Evolutionary conservation across 2,888 invertebrate genomes (phyloP).

Genomic region (Glyphotaelius pellucidus): DNA sequence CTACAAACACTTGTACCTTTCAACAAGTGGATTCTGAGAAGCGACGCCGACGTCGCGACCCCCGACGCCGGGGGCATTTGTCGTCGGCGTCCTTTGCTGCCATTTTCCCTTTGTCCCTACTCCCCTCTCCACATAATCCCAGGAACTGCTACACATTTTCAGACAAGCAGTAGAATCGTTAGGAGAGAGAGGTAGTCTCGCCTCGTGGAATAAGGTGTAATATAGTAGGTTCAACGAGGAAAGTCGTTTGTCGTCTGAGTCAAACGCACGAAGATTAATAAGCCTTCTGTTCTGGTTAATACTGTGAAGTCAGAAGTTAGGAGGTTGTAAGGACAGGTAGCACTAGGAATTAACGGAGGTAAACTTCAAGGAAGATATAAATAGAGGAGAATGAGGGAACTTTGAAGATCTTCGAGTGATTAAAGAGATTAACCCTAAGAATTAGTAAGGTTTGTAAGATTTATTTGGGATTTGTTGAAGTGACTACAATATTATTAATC

Average conservation of each 20-base stretch:
- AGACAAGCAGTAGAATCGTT: neutral
- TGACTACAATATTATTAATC: neutral
- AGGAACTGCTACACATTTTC: neutral
- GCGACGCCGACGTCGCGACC: neutral
- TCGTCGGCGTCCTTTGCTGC: constrained; percentile 41
- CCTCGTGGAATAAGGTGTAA: neutral
- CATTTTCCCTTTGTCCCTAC: constrained; percentile 16
- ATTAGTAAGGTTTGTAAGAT: neutral
- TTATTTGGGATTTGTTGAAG: neutral
- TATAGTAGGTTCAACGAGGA: neutral
- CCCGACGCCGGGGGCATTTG: constrained; percentile 55
- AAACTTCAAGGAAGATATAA: neutral
- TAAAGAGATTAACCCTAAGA: neutral
- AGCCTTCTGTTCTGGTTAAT: neutral
- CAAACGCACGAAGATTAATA: constrained; percentile 23
- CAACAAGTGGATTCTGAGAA: constrained; percentile 34
- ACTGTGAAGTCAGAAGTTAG: neutral
- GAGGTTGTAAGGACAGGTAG: neutral
- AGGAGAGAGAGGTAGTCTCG: neutral
- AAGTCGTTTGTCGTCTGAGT: constrained; percentile 40
- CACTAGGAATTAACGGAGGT: neutral
- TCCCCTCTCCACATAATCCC: neutral
- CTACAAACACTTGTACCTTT: neutral
- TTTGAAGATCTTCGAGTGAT: neutral
- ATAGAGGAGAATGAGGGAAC: neutral